Base-by-base conservation (phyloP, 1,140 invertebrate genomes). In the Aphis craccivora region DNA sequence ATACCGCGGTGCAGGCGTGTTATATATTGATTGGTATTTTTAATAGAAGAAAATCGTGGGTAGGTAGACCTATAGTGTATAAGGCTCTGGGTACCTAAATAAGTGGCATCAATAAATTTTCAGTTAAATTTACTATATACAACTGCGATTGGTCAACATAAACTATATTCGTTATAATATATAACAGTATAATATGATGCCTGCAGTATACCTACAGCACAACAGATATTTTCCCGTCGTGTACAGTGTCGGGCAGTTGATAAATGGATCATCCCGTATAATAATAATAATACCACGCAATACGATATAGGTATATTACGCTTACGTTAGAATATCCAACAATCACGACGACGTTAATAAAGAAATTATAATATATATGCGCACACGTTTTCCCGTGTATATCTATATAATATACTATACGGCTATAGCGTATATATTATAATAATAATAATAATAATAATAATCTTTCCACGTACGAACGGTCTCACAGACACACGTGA, bases 291-390 rank as follows among this genome's bases (percentile, higher is more conserved):
- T 76, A 76, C 60, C 60, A n/a, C 14, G 60, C n/a, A n/a, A n/a
- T 76, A n/a, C n/a, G n/a, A 76, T 76, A 76, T 1, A 76, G 30
- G 30, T 76, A 76, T 35, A 67, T 18, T 1, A 48, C 14, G 18
- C 3, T 2, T 51, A 51, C 14, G n/a, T 76, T 76, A 76, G n/a
- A 76, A 76, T 35, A 76, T 51, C n/a, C 48, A 30, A 89, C 48
- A 89, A 53, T 53, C 87, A 53, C 87, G 87, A 53, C 87, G 87
- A 89, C 35, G 87, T 89, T 89, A 89, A 89, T 89, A 89, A 89
- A 89, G 87, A 89, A 89, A 89, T 89, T 89, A 89, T 89, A 53
- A 89, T 89, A 53, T 53, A 89, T 48, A 89, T 23, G 51, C n/a
- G 7, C 87, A 35, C 87, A 35, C 87, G 87, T 88, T 88, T 88